A percentile compares a stretch with the other conserved stretches of the same genome.
Evolutionary conservation across 1,140 invertebrate species (phyloP).

Genomic region (Stegodyphus mimosarum): DNA sequence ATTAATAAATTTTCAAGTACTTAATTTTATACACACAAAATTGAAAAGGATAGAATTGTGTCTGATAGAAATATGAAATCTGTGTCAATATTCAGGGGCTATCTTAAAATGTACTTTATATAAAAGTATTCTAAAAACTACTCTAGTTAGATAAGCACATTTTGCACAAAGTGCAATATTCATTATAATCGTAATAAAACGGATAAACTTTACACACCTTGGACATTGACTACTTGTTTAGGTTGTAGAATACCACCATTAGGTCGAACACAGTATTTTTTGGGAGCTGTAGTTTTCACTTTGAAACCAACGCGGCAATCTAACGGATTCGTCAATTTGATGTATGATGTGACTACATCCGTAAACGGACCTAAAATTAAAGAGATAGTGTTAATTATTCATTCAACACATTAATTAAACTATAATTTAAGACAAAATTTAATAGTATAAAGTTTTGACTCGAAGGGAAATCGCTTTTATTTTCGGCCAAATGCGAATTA

Average conservation of each 20-base stretch:
- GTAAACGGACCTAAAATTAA: constrained; percentile 86
- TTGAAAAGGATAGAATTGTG: too few relatives aligned
- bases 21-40: too few relatives aligned
- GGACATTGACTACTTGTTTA: constrained; percentile 79
- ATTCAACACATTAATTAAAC: too few relatives aligned
- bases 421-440: too few relatives aligned
- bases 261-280: constrained; percentile 98
- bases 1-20: too few relatives aligned
- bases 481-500: too few relatives aligned
- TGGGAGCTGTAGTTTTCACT: constrained; percentile 99
- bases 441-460: too few relatives aligned
- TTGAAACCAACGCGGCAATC: constrained; percentile 93
- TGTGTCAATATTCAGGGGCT: too few relatives aligned
- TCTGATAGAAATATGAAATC: too few relatives aligned
- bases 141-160: too few relatives aligned
- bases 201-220: constrained; percentile 74
- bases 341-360: constrained; percentile 87
- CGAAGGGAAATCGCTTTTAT: too few relatives aligned
- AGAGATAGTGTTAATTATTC: background rate
- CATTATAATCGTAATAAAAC: background rate
- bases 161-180: background rate
- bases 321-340: constrained; percentile 90
- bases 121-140: background rate
- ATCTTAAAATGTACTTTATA: background rate
- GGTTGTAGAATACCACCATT: constrained; percentile 92